Percentiles rank a stretch among this genome's conserved stretches.
phyloP scores from a whole-genome alignment of 2,888 invertebrate species.

The Hypolimnas misippus region DNA sequence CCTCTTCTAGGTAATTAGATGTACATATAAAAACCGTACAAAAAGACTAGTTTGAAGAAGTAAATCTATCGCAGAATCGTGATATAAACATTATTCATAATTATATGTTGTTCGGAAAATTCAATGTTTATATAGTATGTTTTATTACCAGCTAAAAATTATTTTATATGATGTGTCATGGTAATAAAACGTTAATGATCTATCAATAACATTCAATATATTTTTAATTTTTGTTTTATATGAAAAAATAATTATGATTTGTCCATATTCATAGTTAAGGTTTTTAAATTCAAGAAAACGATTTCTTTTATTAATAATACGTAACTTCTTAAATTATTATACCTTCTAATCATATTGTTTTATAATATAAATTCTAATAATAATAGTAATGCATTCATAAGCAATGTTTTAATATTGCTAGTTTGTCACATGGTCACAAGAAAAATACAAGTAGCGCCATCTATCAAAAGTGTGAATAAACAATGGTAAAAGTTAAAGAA shows the following conservation, averaged over 20 bases:
- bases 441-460: slow-evolving; percentile 40
- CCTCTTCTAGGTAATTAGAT: slow-evolving; percentile 24
- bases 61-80: not conserved
- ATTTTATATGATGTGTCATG: not conserved
- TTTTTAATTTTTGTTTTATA: not conserved
- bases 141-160: not conserved
- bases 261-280: too few relatives aligned
- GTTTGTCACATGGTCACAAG: slow-evolving; percentile 10
- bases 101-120: slow-evolving; percentile 27
- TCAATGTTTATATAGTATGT: slow-evolving; percentile 1
- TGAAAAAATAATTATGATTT: too few relatives aligned
- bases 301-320: too few relatives aligned
- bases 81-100: slow-evolving; percentile 9
- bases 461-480: slow-evolving; percentile 15
- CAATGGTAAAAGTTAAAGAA: not conserved
- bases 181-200: slow-evolving; percentile 1
- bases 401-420: not conserved
- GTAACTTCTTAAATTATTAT: too few relatives aligned
- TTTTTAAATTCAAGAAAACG: too few relatives aligned
- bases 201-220: not conserved
- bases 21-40: slow-evolving; percentile 1
- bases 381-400: too few relatives aligned
- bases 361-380: too few relatives aligned
- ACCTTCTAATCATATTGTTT: too few relatives aligned
- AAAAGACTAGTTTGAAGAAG: slow-evolving; percentile 4